A percentile compares a stretch with the other conserved stretches of the same genome.
Evolutionary conservation across 2,113 vertebrate genomes (phyloP).

Genomic region (Hypomesus transpacificus): DNA sequence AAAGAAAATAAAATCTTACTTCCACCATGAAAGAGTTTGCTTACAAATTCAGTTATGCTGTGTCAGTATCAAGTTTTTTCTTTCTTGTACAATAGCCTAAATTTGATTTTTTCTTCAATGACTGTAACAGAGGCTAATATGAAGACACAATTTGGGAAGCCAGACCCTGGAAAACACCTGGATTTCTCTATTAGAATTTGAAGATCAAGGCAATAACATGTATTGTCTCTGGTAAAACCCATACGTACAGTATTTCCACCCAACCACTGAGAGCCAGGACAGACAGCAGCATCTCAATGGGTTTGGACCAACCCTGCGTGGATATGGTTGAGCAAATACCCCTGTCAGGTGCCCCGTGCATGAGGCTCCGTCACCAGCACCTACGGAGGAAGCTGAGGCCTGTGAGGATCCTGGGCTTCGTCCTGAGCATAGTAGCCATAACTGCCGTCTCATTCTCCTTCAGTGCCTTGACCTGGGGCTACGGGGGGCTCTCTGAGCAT

Average conservation of each 20-base stretch:
- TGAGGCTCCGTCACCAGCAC: slow-evolving; percentile 63
- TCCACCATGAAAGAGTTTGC: too few relatives aligned
- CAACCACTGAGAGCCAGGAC: slow-evolving; percentile 47
- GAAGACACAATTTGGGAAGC: slow-evolving; percentile 67
- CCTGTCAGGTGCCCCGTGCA: slow-evolving; percentile 34
- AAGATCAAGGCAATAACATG: slow-evolving; percentile 55
- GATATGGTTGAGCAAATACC: slow-evolving; percentile 39
- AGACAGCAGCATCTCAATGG: slow-evolving; percentile 52
- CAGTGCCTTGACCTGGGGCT: slow-evolving; percentile 86
- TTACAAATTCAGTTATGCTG: background rate
- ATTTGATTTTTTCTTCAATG: slow-evolving; percentile 22
- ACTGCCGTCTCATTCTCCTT: slow-evolving; percentile 81
- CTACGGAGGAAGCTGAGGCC: slow-evolving; percentile 85
- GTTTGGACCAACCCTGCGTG: slow-evolving; percentile 51
- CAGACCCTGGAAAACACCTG: slow-evolving; percentile 61
- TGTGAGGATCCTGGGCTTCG: slow-evolving; percentile 79
- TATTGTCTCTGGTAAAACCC: slow-evolving; percentile 45
- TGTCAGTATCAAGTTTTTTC: background rate
- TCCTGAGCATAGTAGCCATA: slow-evolving; percentile 83
- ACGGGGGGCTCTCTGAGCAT: slow-evolving; percentile 61
- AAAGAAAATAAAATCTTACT: too few relatives aligned
- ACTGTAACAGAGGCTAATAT: slow-evolving; percentile 66
- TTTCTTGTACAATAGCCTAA: slow-evolving; percentile 8
- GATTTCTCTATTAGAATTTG: slow-evolving; percentile 50
- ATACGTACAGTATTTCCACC: slow-evolving; percentile 13